Conservation (phyloP, 2,113 vertebrate species). For the Pogona vitticeps region DNA sequence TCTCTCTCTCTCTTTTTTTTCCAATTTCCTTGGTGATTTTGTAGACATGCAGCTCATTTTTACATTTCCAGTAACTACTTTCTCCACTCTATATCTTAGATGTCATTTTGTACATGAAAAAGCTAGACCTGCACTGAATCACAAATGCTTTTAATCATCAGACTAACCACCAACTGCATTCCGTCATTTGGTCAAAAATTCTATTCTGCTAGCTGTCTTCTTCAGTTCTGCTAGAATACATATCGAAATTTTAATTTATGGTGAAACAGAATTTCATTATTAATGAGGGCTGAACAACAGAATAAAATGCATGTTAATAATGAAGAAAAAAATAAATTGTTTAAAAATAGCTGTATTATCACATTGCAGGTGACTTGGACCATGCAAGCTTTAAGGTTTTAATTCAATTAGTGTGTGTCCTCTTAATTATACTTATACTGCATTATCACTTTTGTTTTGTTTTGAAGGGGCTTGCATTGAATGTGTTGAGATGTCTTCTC, state of each 20-base stretch:
- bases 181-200: slow-evolving; percentile 60
- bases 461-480: not conserved
- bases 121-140: slow-evolving; percentile 43
- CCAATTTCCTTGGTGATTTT: not conserved
- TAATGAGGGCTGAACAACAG: slow-evolving; percentile 34
- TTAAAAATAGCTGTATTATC: not conserved
- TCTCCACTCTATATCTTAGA: slow-evolving; percentile 25
- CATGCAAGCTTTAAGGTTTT: slow-evolving; percentile 7
- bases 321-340: not conserved
- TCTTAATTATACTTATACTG: not conserved
- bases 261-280: slow-evolving; percentile 24
- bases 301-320: not conserved
- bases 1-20: not conserved
- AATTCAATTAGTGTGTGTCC: slow-evolving; percentile 2
- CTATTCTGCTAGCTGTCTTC: slow-evolving; percentile 57
- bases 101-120: slow-evolving; percentile 46
- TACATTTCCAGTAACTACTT: not conserved
- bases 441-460: not conserved
- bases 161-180: slow-evolving; percentile 58
- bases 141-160: slow-evolving; percentile 35
- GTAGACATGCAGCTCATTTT: not conserved
- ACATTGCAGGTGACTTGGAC: not conserved
- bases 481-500: not conserved
- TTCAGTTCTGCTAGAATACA: slow-evolving; percentile 35
- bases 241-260: slow-evolving; percentile 40